phyloP scores from a whole-genome alignment of 2,888 invertebrate genomes.

The Lycocerus yunnanus region DNA sequence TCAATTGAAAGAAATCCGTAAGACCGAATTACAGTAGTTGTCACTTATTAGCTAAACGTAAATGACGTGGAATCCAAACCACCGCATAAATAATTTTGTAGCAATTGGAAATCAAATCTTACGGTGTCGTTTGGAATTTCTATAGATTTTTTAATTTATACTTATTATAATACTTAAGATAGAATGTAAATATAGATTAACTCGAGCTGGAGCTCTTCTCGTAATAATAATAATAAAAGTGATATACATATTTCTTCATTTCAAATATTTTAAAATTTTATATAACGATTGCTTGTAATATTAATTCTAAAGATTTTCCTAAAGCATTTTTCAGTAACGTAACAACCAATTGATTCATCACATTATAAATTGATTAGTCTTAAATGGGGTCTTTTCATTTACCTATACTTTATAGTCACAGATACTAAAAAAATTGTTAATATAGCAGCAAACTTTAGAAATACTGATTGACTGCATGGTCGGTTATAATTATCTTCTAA shows the following conservation, averaged over 20 bases:
- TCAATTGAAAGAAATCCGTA: too few relatives aligned
- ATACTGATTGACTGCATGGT: background rate
- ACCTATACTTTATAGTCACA: background rate
- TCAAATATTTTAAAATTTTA: background rate
- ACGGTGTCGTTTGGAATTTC: too few relatives aligned
- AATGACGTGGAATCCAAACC: too few relatives aligned
- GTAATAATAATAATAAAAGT: background rate
- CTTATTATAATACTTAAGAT: too few relatives aligned
- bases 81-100: too few relatives aligned
- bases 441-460: background rate
- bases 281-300: background rate
- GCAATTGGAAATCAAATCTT: too few relatives aligned
- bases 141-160: too few relatives aligned
- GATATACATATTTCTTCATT: too few relatives aligned
- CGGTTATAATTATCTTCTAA: background rate
- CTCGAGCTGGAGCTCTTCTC: too few relatives aligned
- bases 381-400: background rate
- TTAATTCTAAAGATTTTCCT: background rate
- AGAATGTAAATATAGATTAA: too few relatives aligned
- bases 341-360: background rate
- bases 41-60: too few relatives aligned
- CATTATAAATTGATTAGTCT: background rate
- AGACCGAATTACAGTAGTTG: too few relatives aligned
- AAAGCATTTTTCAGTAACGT: background rate
- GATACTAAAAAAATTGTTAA: background rate